These are phyloP conservation scores for Pocillopora meandrina DNA, from an alignment of 92 coral and sea anemone genomes.

Conservation along the genomic window DNA sequence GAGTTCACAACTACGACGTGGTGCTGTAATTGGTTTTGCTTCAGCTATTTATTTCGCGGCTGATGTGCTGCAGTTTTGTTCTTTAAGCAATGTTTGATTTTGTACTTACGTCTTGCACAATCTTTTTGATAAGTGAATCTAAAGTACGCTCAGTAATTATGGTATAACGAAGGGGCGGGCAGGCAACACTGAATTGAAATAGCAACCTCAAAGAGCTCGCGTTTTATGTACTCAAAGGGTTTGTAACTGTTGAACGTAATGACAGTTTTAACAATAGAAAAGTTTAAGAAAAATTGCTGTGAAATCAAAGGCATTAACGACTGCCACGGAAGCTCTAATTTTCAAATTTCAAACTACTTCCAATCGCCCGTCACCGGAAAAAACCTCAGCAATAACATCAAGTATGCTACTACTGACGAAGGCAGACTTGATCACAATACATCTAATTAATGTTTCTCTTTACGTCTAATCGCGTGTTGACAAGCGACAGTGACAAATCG, in stretches of 20 bases:
- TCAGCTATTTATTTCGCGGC: slow-evolving; percentile 7
- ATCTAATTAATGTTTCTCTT: slow-evolving; percentile 35
- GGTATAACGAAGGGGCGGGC: slow-evolving; percentile 78
- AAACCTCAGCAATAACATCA: slow-evolving; percentile 10
- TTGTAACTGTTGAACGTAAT: slow-evolving; percentile 40
- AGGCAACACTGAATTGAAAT: slow-evolving; percentile 51
- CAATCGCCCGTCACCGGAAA: slow-evolving; percentile 16
- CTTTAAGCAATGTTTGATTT: slow-evolving; percentile 30
- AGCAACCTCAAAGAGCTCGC: slow-evolving; percentile 61
- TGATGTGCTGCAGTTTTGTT: slow-evolving; percentile 31
- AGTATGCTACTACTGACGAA: neutral
- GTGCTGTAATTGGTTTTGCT: slow-evolving; percentile 17
- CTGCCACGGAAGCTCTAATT: slow-evolving; percentile 39
- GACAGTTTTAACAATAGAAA: slow-evolving; percentile 43
- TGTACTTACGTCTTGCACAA: slow-evolving; percentile 31
- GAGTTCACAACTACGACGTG: slow-evolving; percentile 4
- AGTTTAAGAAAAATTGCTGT: slow-evolving; percentile 32
- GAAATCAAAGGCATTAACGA: slow-evolving; percentile 39
- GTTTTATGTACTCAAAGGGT: slow-evolving; percentile 61
- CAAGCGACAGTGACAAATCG: slow-evolving; percentile 46
- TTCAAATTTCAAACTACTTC: slow-evolving; percentile 28
- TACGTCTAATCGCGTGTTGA: slow-evolving; percentile 50
- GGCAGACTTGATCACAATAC: neutral
- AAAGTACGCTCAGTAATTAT: slow-evolving; percentile 34
- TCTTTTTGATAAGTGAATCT: slow-evolving; percentile 41